Evolutionary conservation across 2,797 vertebrate species (phyloP).

Genomic region (Mycteria americana): DNA sequence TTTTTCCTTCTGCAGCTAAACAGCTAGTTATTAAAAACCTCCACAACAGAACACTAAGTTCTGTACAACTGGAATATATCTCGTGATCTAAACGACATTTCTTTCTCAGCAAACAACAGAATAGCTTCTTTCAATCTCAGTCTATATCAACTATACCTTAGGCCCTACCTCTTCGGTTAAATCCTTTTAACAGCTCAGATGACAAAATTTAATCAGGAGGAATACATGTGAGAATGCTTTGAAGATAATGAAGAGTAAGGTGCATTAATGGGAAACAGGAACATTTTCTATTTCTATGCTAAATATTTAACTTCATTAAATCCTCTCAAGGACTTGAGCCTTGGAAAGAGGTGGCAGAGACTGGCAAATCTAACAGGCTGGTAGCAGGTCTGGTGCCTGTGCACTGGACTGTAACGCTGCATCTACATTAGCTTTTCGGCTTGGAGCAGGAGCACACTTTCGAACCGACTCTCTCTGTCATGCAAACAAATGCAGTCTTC

Average conservation of each 20-base stretch:
- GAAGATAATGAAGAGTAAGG: neutral
- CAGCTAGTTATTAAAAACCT: neutral
- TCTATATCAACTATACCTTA: neutral
- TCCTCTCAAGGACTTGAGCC: neutral
- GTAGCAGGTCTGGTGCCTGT: neutral
- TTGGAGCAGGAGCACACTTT: neutral
- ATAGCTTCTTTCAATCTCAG: neutral
- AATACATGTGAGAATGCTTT: neutral
- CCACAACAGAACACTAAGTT: neutral
- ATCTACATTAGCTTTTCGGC: too few species aligned
- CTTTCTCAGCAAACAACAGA: neutral
- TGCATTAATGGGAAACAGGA: neutral
- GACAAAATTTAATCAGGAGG: neutral
- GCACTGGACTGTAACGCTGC: neutral
- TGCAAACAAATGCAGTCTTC: neutral
- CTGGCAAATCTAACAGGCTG: neutral
- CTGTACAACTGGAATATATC: neutral
- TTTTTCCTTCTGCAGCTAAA: neutral
- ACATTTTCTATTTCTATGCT: neutral
- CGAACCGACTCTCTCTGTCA: neutral
- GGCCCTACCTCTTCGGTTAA: neutral
- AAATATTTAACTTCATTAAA: neutral
- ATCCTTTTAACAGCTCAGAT: constrained; percentile 12
- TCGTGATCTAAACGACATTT: neutral
- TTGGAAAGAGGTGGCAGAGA: neutral